phyloP scores from a whole-genome alignment of 2,888 invertebrate genomes.

The Sminthurinus aureus region DNA sequence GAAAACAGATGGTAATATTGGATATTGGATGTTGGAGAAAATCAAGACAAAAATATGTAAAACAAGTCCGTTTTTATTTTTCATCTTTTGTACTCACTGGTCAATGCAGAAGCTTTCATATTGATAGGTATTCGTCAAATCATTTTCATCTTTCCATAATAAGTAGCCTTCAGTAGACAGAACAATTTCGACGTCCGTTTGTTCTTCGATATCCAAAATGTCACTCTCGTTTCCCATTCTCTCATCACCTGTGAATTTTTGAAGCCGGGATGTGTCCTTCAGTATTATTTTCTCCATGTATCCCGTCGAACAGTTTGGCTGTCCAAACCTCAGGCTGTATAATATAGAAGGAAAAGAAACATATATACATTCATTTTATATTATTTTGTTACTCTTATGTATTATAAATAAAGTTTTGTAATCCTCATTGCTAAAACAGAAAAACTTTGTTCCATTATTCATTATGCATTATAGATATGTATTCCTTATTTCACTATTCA shows the following conservation, averaged over 20 bases:
- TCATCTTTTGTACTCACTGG: constrained; percentile 55
- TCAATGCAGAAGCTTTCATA: constrained; percentile 58
- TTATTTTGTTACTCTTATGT: too few species aligned
- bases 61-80: too few species aligned
- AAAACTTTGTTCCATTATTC: too few species aligned
- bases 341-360: too few species aligned
- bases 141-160: constrained; percentile 55
- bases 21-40: not conserved
- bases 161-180: constrained; percentile 56
- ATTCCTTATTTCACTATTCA: too few species aligned
- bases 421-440: too few species aligned
- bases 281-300: constrained; percentile 53
- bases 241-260: not conserved
- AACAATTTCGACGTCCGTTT: constrained; percentile 43
- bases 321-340: constrained; percentile 49
- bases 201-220: constrained; percentile 4
- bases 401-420: too few species aligned
- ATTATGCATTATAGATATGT: too few species aligned
- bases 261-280: not conserved
- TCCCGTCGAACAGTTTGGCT: constrained; percentile 51
- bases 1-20: not conserved
- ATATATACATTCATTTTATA: too few species aligned
- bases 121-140: constrained; percentile 50
- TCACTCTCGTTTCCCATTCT: constrained; percentile 4
- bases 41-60: not conserved